Evolutionary conservation across 30 jellyfish, hydroid and myxozoan species (phyloP).

Genomic region (Chironex yamaguchii): DNA sequence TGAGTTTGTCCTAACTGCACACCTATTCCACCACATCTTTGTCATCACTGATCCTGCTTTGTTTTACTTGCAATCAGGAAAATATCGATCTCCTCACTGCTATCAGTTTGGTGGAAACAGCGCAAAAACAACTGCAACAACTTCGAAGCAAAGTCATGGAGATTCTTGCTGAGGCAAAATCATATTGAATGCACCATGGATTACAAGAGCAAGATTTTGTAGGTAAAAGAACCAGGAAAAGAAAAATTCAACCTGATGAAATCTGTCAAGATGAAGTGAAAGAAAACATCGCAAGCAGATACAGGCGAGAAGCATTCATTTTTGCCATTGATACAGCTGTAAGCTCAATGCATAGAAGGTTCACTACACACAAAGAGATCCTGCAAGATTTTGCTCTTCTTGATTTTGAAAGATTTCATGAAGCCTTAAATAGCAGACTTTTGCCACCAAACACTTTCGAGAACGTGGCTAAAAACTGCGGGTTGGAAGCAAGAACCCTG

Average conservation of each 20-base stretch:
- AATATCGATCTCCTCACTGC: constrained; percentile 35
- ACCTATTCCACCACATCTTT: neutral
- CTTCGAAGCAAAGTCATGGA: neutral
- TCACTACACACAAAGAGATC: constrained; percentile 17
- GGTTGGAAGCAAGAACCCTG: neutral
- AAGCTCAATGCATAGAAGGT: neutral
- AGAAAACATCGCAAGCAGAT: neutral
- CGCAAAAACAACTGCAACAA: neutral
- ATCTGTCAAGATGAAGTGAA: neutral
- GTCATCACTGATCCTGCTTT: constrained; percentile 26
- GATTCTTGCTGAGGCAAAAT: neutral
- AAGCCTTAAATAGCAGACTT: neutral
- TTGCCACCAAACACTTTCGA: neutral
- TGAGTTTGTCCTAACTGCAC: constrained; percentile 1
- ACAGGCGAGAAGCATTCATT: constrained; percentile 13
- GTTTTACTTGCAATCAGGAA: neutral
- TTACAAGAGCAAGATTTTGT: neutral
- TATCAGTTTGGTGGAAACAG: neutral
- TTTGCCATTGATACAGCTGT: neutral
- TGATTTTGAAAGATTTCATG: constrained; percentile 6
- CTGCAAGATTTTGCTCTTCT: constrained; percentile 9
- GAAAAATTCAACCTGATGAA: neutral
- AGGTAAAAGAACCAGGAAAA: neutral
- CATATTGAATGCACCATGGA: neutral
- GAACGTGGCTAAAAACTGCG: neutral